Evolutionary conservation across 2,797 vertebrate genomes (phyloP).

Genomic region (Siniperca undulata): DNA sequence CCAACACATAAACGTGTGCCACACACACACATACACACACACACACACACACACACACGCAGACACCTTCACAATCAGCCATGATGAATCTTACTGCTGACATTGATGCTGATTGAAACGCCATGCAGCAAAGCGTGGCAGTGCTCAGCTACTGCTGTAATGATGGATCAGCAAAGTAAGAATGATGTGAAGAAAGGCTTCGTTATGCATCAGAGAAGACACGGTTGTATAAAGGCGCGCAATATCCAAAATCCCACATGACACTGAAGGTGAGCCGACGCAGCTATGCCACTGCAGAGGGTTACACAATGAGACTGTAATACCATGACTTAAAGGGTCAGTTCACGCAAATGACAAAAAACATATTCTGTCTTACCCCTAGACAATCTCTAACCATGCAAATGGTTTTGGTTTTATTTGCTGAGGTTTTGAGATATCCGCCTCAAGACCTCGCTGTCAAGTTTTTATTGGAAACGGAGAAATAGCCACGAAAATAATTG

Average conservation of each 20-base stretch:
- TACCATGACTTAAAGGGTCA: slow-evolving; percentile 5
- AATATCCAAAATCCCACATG: slow-evolving; percentile 44
- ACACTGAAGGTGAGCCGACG: slow-evolving; percentile 46
- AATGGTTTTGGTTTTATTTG: slow-evolving; percentile 2
- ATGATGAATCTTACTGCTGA: slow-evolving; percentile 60
- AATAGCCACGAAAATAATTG: background rate
- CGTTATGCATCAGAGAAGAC: slow-evolving; percentile 62
- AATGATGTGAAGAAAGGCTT: slow-evolving; percentile 63
- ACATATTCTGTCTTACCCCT: background rate
- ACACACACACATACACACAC: slow-evolving; percentile 6
- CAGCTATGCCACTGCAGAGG: slow-evolving; percentile 16
- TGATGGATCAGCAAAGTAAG: slow-evolving; percentile 70
- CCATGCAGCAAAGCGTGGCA: slow-evolving; percentile 64
- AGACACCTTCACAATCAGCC: slow-evolving; percentile 58
- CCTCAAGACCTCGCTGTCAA: slow-evolving; percentile 2
- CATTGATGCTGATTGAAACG: slow-evolving; percentile 74
- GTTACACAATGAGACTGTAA: slow-evolving; percentile 13
- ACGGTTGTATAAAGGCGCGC: slow-evolving; percentile 19
- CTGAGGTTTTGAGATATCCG: background rate
- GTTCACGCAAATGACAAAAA: background rate
- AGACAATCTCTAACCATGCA: background rate
- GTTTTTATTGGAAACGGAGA: background rate
- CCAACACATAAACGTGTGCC: slow-evolving; percentile 33
- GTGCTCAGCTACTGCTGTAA: slow-evolving; percentile 60
- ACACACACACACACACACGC: background rate